Percentiles rank a stretch among this genome's conserved stretches.
Conservation (phyloP, 2,888 invertebrate species). For the Ernsta delagoae region DNA sequence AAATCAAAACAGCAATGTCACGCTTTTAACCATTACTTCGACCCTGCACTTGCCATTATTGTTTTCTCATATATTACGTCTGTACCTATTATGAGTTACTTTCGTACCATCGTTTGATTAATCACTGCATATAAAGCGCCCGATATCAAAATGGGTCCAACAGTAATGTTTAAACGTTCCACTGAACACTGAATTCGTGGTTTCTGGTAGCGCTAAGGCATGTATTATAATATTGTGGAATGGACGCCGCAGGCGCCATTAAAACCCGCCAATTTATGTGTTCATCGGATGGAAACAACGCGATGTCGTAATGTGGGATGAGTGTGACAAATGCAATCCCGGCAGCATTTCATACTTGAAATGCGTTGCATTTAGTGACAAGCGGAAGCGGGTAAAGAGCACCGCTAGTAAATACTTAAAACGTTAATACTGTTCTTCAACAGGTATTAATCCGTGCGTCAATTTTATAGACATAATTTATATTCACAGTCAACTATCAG, state of each 20-base stretch:
- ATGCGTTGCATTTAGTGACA: constrained; percentile 1
- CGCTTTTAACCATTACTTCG: no score
- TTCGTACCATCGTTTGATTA: no score
- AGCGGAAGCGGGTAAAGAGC: not conserved
- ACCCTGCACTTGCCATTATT: no score
- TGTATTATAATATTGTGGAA: constrained; percentile 11
- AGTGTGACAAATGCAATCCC: constrained; percentile 32
- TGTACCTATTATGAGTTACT: no score
- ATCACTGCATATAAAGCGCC: no score
- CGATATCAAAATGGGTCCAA: not conserved
- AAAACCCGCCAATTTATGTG: constrained; percentile 34
- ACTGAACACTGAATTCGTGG: not conserved
- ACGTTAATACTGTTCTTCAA: no score
- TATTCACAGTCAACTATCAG: no score
- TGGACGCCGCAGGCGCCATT: constrained; percentile 21
- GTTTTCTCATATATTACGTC: no score
- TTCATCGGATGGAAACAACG: constrained; percentile 34
- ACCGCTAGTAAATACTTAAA: no score
- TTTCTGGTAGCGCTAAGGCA: not conserved
- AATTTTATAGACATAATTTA: no score
- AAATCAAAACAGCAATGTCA: no score
- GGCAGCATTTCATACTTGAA: constrained; percentile 31
- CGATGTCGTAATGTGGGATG: constrained; percentile 30
- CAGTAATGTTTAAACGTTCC: not conserved
- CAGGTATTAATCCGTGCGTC: no score